Evolutionary conservation across 1,140 invertebrate species (phyloP), one percentile per base, ranked within the genome.

Genomic region (Habropoda laboriosa): DNA sequence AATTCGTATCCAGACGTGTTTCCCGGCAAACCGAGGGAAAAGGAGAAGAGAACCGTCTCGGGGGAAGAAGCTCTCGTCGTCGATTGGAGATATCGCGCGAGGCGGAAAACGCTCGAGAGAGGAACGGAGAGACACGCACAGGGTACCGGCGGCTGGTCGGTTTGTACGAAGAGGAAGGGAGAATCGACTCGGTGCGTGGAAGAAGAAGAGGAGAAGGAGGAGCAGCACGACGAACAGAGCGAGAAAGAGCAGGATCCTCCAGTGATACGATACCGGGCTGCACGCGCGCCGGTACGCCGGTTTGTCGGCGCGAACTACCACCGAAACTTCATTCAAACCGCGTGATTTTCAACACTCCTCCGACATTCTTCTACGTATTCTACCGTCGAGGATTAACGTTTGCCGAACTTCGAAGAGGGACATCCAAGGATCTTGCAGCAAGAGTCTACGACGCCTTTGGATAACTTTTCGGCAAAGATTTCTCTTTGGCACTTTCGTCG

Each of bases 201-300:
- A 12, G 71, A 76, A 45, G 78, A 58, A 70, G 75, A 73, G 66
- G 72, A 80, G 68, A 82, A 86, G 70, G 58, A 27, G 53, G 61
- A 12, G 45, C 68, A 61, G 75, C 70, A 74, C 66, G 60, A 64
- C 67, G 73, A 38, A 67, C 78, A 61, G 75, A 85, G 80, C 45
- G 58, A 85, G 79, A 86, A 76, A 80, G 76, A 61, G 71, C 64
- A 79, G 76, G 81, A 74, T 83, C 70, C 73, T 75, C 51, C 80
- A 76, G 83, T 86, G 83, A 86, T 86, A 86, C 76, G 70, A 81
- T 82, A 76, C 76, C 75, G 68, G 80, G 60, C 76, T 76, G 72
- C 80, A 86, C 72, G 80, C 83, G 85, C 75, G 67, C 80, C 83
- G 80, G 58, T 82, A 80, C 85, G 80, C 79, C 45, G 80, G 49